A percentile compares a stretch with the other conserved stretches of the same genome.
Evolutionary conservation across 2,888 invertebrate species (phyloP).

Genomic region (Shargacucullia verbasci): DNA sequence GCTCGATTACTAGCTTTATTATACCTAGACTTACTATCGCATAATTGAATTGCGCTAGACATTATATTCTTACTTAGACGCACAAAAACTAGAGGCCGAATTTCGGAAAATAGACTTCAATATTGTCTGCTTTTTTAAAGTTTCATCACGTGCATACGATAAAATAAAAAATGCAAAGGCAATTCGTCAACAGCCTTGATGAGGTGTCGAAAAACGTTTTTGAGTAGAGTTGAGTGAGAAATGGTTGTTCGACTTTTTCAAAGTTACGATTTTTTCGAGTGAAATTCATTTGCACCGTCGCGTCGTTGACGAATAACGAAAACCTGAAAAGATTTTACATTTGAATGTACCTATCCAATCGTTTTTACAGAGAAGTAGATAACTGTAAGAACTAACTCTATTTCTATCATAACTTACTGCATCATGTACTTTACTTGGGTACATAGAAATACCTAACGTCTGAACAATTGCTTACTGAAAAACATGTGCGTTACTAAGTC

Average conservation of each 20-base stretch:
- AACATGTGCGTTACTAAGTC: slow-evolving; percentile 57
- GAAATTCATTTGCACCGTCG: slow-evolving; percentile 3
- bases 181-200: slow-evolving; percentile 17
- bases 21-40: background rate
- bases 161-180: slow-evolving; percentile 11
- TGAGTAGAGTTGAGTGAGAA: slow-evolving; percentile 1
- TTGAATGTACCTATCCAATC: too few species aligned
- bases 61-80: too few species aligned
- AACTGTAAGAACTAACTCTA: background rate
- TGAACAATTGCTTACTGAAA: slow-evolving; percentile 45
- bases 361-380: background rate
- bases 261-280: slow-evolving; percentile 7
- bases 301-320: too few species aligned
- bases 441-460: slow-evolving; percentile 13
- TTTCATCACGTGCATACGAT: slow-evolving; percentile 6
- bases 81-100: too few species aligned
- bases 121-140: background rate
- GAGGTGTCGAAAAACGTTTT: slow-evolving; percentile 15
- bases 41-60: slow-evolving; percentile 22
- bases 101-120: slow-evolving; percentile 1
- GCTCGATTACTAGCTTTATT: too few species aligned
- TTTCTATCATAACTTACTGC: too few species aligned
- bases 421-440: background rate
- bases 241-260: slow-evolving; percentile 1
- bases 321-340: too few species aligned